A percentile compares a stretch with the other conserved stretches of the same genome.
Evolutionary conservation across 1,140 invertebrate species (phyloP).

Genomic region (Tribolium madens): DNA sequence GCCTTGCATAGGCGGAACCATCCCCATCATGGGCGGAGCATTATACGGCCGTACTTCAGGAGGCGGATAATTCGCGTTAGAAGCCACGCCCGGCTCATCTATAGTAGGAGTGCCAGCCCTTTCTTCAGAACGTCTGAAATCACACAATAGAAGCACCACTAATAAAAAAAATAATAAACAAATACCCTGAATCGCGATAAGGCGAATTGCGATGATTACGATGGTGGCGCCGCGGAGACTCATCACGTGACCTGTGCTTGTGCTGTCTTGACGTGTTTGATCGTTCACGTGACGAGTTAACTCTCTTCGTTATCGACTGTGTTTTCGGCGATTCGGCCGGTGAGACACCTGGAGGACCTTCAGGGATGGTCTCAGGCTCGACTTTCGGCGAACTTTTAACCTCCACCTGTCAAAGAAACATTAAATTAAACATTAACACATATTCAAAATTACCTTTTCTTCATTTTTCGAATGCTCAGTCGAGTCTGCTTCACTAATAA

Average conservation of each 20-base stretch:
- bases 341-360: conserved; percentile 62
- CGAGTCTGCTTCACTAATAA: conserved; percentile 65
- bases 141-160: not conserved
- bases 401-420: no score
- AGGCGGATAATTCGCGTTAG: conserved; percentile 46
- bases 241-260: conserved; percentile 19
- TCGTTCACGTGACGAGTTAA: conserved; percentile 6
- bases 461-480: conserved; percentile 60
- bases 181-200: conserved; percentile 36
- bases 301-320: conserved; percentile 21
- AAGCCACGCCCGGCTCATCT: conserved; percentile 69
- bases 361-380: conserved; percentile 39
- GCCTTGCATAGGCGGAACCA: conserved; percentile 46
- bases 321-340: conserved; percentile 54
- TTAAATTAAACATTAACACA: no score
- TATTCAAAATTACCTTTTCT: no score
- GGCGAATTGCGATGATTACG: conserved; percentile 26
- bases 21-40: conserved; percentile 50
- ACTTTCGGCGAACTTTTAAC: conserved; percentile 29
- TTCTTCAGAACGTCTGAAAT: conserved; percentile 67
- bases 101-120: conserved; percentile 79
- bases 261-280: not conserved
- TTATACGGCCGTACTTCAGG: conserved; percentile 15
- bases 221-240: conserved; percentile 31
- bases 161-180: conserved; percentile 14